Base-by-base conservation (phyloP, 2,113 vertebrate species). In the Carollia perspicillata region DNA sequence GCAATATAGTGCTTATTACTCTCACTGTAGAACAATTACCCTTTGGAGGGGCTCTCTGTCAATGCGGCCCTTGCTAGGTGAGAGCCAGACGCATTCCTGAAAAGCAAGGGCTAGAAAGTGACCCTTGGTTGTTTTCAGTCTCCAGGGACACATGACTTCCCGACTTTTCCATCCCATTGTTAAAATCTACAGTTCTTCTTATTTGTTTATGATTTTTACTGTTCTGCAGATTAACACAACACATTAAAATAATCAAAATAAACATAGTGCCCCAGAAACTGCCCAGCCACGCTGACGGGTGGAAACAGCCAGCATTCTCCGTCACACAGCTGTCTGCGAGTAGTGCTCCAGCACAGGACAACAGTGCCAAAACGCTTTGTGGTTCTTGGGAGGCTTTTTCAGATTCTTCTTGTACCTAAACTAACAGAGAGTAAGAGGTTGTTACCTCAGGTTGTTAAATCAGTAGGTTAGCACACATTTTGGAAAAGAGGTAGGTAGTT, bases 11-110 rank as follows among this genome's bases (percentile, higher is more conserved):
- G 97, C 95, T 97, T 95, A 98, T 98, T 97, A 98, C 96, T 97
- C 97, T 96, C 96, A 95, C 96, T 93, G 95, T 97, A 98, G 98
- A 98, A 98, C 97, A 98, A 98, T 98, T 98, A 98, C 97, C 97
- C 97, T 98, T 98, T 98, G 93, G 93, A 96, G 97, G 98, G 66
- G 47, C 95, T 98, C 98, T 97, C 93, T 98, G 94, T 98, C 97
- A 98, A 96, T 95, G 85, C 55, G 92, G 55, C 23, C 86, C 93
- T 97, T 97, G 95, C 95, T 95, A 95, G 86, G 97, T 97, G 98
- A 89, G 58, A 97, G 85, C 87, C 30, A 97, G 65, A 84, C 80
- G 93, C 91, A 97, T 96, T 97, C 77, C 93, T 97, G 92, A 95
- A 96, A 96, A 88, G 44, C 86, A 95, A 51, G 63, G 69, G 77